A percentile compares a stretch with the other conserved stretches of the same genome.
Conservation (phyloP, 2,797 vertebrate species). For the Rhabdomys pumilio region DNA sequence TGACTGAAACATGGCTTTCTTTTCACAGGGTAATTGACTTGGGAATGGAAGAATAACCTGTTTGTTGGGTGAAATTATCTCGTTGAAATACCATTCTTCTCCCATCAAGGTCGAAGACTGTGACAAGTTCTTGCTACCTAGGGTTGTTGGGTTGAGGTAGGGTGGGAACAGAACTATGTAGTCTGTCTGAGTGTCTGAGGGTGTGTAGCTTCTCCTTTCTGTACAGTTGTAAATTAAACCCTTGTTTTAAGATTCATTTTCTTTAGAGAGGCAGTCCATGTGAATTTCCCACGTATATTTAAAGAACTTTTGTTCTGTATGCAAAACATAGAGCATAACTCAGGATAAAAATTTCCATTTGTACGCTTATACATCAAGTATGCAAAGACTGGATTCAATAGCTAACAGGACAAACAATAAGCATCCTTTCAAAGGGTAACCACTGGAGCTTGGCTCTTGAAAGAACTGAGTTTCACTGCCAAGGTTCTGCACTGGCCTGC, state of each 20-base stretch:
- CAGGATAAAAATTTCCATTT: conserved; percentile 80
- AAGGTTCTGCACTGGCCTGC: conserved; percentile 50
- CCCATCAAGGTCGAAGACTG: conserved; percentile 1
- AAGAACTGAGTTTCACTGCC: conserved; percentile 44
- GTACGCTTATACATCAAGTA: conserved; percentile 35
- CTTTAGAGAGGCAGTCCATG: conserved; percentile 52
- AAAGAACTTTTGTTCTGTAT: conserved; percentile 75
- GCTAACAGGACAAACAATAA: conserved; percentile 66
- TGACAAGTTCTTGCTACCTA: conserved; percentile 3
- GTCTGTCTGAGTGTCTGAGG: background rate
- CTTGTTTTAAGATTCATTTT: conserved; percentile 57
- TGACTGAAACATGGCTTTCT: conserved; percentile 39
- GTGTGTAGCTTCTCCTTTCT: conserved; percentile 6
- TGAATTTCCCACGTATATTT: conserved; percentile 59
- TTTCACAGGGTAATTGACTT: conserved; percentile 70
- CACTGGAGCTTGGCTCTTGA: conserved; percentile 27
- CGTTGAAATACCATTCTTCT: conserved; percentile 48
- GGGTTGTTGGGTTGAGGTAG: background rate
- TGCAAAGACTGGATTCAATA: conserved; percentile 72
- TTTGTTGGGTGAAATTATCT: conserved; percentile 25
- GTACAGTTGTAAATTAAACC: background rate
- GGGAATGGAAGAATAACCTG: conserved; percentile 54
- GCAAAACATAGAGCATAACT: conserved; percentile 63
- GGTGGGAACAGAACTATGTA: background rate
- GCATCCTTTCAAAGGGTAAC: conserved; percentile 56